phyloP scores from a whole-genome alignment of 2,113 vertebrate species.

The Tichodroma muraria region DNA sequence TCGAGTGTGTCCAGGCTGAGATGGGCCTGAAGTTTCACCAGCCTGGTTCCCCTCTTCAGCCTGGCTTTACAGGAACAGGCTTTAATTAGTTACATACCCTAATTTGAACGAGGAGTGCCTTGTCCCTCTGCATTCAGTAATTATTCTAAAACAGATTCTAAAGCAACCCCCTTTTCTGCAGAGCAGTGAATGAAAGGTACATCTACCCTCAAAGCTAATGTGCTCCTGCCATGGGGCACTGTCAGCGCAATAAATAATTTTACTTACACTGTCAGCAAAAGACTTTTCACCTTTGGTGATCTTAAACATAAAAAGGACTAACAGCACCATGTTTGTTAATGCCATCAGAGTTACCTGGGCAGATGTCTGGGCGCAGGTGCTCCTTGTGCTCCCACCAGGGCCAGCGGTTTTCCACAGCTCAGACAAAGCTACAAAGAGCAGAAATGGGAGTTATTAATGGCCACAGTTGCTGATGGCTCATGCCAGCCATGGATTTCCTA shows the following conservation, averaged over 20 bases:
- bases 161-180: neutral
- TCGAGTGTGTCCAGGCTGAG: neutral
- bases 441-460: accelerated
- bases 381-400: neutral
- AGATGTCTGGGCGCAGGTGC: neutral
- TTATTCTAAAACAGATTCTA: neutral
- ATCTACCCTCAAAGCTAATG: accelerated
- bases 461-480: accelerated
- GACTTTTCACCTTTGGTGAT: neutral
- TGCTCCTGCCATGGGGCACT: neutral
- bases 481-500: neutral
- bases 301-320: neutral
- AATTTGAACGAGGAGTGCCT: accelerated
- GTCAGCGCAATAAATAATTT: neutral
- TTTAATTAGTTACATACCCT: neutral
- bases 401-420: accelerated
- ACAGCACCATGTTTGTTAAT: accelerated
- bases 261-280: neutral
- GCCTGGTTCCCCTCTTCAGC: neutral
- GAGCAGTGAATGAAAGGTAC: neutral
- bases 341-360: neutral
- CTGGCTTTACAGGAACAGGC: neutral
- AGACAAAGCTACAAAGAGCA: accelerated
- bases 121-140: neutral
- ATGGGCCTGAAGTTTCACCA: accelerated